Conservation (phyloP, 2,797 vertebrate genomes). For the Malacoraja senta region DNA sequence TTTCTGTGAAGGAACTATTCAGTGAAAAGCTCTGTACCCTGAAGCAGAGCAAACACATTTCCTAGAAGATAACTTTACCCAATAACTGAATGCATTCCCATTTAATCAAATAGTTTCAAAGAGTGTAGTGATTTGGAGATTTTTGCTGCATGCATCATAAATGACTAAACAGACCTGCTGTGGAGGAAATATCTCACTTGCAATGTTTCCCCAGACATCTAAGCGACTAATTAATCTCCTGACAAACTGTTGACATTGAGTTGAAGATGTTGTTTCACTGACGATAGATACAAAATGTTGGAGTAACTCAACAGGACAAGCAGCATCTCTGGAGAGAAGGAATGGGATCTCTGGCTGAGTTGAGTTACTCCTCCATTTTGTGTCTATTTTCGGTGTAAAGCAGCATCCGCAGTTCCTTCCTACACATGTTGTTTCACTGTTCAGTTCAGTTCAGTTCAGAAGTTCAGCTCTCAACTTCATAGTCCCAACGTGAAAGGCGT, state of each 20-base stretch:
- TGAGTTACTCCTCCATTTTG: no score
- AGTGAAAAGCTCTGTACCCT: no score
- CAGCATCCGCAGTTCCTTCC: no score
- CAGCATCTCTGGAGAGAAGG: no score
- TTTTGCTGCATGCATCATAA: background rate
- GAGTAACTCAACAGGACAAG: no score
- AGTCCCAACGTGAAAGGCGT: background rate
- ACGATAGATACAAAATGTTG: no score
- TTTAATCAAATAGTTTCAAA: background rate
- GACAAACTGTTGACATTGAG: background rate
- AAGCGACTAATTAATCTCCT: background rate
- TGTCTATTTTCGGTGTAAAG: no score
- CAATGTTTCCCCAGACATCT: background rate
- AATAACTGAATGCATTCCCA: background rate
- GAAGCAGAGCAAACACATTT: background rate
- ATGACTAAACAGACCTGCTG: background rate
- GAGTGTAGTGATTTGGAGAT: background rate
- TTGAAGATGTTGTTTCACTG: background rate
- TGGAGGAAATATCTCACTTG: background rate
- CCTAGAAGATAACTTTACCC: background rate
- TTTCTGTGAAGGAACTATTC: no score
- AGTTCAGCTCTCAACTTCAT: background rate
- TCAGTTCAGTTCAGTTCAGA: no score
- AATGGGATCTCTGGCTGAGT: no score
- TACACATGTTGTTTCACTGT: no score